A percentile compares a stretch with the other conserved stretches of the same genome.
Evolutionary conservation across 1,140 invertebrate genomes (phyloP).

Genomic region (Laodelphax striatellus): DNA sequence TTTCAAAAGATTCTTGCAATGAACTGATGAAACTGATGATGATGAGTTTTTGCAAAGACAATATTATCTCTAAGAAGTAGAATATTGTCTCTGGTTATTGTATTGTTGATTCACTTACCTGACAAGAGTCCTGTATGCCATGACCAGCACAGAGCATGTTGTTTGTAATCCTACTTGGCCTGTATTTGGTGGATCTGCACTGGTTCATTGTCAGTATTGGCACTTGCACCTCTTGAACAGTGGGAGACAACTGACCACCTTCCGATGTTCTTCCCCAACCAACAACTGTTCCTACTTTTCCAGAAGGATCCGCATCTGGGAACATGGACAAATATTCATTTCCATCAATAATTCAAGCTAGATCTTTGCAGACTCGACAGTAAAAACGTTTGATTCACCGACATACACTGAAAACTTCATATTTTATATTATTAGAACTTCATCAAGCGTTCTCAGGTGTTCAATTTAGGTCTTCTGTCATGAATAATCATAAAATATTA

Average conservation of each 20-base stretch:
- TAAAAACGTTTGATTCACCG: too few relatives aligned
- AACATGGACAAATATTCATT: neutral
- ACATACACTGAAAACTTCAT: too few relatives aligned
- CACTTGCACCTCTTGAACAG: constrained; percentile 72
- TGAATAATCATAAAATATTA: too few relatives aligned
- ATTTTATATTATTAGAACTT: too few relatives aligned
- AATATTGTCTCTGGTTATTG: too few relatives aligned
- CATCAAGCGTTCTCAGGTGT: too few relatives aligned
- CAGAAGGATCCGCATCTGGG: constrained; percentile 53
- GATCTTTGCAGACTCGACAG: too few relatives aligned
- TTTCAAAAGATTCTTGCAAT: too few relatives aligned
- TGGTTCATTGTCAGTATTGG: constrained; percentile 66
- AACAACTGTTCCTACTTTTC: constrained; percentile 58
- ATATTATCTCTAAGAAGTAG: too few relatives aligned
- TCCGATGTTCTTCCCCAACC: constrained; percentile 76
- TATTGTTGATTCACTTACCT: neutral
- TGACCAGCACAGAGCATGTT: constrained; percentile 71
- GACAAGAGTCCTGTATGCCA: constrained; percentile 39
- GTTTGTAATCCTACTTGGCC: constrained; percentile 60
- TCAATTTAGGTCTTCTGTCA: too few relatives aligned
- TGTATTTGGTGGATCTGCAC: constrained; percentile 70
- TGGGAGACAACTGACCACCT: constrained; percentile 62
- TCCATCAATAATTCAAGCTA: neutral
- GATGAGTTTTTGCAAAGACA: too few relatives aligned
- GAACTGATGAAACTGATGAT: too few relatives aligned